phyloP scores from a whole-genome alignment of 2,113 vertebrate genomes.

The Centropristis striata region DNA sequence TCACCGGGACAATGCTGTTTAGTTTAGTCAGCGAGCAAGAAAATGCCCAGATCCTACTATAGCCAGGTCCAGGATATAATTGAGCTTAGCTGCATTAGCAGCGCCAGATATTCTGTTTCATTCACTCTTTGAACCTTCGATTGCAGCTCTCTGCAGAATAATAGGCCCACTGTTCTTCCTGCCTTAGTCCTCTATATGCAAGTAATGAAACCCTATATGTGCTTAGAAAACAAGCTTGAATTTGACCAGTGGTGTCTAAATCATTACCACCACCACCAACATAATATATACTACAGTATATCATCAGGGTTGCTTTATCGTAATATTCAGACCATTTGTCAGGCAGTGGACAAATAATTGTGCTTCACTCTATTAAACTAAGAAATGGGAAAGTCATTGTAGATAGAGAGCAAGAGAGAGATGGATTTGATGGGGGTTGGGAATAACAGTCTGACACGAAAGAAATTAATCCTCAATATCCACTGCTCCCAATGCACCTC shows the following conservation, averaged over 20 bases:
- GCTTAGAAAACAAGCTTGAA: constrained; percentile 49
- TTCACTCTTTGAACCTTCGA: constrained; percentile 52
- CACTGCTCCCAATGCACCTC: constrained; percentile 81
- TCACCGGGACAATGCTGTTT: constrained; percentile 31
- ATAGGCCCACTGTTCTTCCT: constrained; percentile 37
- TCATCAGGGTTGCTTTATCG: constrained; percentile 55
- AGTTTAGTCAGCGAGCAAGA: constrained; percentile 28
- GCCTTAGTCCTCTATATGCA: constrained; percentile 28
- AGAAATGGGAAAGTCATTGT: constrained; percentile 77
- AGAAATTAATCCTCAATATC: constrained; percentile 83
- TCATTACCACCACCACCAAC: constrained; percentile 54
- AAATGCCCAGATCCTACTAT: constrained; percentile 20
- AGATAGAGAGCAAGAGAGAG: constrained; percentile 70
- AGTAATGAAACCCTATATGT: constrained; percentile 58
- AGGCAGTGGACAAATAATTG: constrained; percentile 78
- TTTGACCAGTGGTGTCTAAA: constrained; percentile 56
- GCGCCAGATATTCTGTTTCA: constrained; percentile 52
- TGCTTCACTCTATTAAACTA: constrained; percentile 77
- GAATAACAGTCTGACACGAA: constrained; percentile 80
- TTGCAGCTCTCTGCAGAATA: constrained; percentile 49
- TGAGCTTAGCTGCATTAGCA: constrained; percentile 33
- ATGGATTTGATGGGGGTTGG: constrained; percentile 80
- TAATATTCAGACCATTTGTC: constrained; percentile 74
- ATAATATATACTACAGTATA: constrained; percentile 64
- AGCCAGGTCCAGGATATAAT: constrained; percentile 17